A percentile compares a stretch with the other conserved stretches of the same genome.
Evolutionary conservation across 2,888 invertebrate genomes (phyloP).

Genomic region (Brachyptera putata): DNA sequence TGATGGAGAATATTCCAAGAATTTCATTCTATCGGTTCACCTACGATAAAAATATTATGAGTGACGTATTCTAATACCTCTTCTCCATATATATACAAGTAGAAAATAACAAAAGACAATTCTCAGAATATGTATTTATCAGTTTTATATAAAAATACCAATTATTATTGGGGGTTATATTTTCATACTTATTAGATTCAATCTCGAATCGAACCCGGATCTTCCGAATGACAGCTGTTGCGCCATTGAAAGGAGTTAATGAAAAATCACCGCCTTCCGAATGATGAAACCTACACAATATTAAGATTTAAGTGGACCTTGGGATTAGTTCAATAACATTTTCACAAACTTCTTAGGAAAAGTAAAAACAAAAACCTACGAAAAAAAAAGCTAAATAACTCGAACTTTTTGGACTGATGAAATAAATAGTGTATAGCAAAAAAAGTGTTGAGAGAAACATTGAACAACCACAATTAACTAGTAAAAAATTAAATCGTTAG

Average conservation of each 20-base stretch:
- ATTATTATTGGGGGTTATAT: background rate
- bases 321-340: background rate
- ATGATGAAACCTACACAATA: no score
- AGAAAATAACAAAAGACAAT: no score
- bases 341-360: background rate
- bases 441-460: slow-evolving; percentile 8
- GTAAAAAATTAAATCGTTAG: slow-evolving; percentile 22
- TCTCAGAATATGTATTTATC: no score
- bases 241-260: no score
- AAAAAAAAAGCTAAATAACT: slow-evolving; percentile 15
- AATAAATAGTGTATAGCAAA: slow-evolving; percentile 2
- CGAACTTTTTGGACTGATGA: slow-evolving; percentile 12
- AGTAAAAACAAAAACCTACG: background rate
- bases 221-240: slow-evolving; percentile 1
- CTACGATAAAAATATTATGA: background rate
- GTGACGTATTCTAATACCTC: background rate
- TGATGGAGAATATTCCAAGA: no score
- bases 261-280: no score
- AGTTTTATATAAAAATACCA: no score
- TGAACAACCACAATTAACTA: slow-evolving; percentile 15
- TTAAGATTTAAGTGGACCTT: background rate
- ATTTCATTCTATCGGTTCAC: background rate
- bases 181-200: background rate
- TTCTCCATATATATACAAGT: no score
- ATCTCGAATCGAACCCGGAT: slow-evolving; percentile 5